Base-by-base conservation (phyloP, 2,797 vertebrate genomes). In the Passerculus sandwichensis region DNA sequence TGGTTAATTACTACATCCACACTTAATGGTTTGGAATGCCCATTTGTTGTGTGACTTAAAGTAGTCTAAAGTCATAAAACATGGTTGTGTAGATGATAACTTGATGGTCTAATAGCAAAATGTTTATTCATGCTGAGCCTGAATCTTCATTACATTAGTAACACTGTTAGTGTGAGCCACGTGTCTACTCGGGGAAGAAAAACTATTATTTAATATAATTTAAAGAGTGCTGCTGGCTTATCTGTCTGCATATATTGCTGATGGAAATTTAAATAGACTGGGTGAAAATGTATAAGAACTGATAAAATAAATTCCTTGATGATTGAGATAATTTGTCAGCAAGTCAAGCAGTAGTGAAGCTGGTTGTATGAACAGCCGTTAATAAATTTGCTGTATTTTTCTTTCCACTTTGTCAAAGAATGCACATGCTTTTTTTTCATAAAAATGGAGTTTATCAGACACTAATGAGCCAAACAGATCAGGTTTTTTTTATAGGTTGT, bases 1-100 rank as follows among this genome's bases (percentile, higher is more conserved):
- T 71, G 27, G n/a, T 76, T 92, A 85, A 85, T 91, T 87, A 17
- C 67, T 91, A 57, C 74, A 76, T 91, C 85, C 27, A 47, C 20
- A 44, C 11, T 14, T 74, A 91, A 61, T 82, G 42, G 40, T 59
- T 75, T 59, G 70, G 80, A 88, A 59, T 67, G 61, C 32, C 38
- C 16, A 34, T 88, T 85, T 69, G 20, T 23, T 67, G 23, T 64
- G 56, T 73, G 61, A 36, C 40, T 82, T 77, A 20, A 69, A 88
- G 77, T 23, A 48, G 32, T 82, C 27, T 47, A 8, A 75, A 96
- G 60, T 64, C 26, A 29, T 92, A 89, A 71, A 89, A 47, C 10
- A 0, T 36, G 19, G 19, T 60, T 1, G 3, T 51, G 29, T 74
- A 50, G 85, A 16, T 86, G 66, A 29, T 50, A 32, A 53, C 47